phyloP scores from a whole-genome alignment of 2,888 invertebrate species.

The Drosophila mayaguana region DNA sequence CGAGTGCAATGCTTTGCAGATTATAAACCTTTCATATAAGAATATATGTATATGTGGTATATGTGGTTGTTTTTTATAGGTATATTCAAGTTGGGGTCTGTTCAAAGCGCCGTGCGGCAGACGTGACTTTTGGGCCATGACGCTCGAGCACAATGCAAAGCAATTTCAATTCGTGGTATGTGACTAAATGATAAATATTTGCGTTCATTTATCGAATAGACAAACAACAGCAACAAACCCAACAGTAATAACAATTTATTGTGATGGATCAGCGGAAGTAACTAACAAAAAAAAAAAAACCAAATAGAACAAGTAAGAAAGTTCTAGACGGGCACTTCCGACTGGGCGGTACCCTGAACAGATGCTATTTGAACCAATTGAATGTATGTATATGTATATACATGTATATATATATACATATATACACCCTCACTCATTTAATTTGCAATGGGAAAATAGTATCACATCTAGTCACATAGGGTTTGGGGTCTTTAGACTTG shows the following conservation, averaged over 20 bases:
- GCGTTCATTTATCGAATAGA: constrained; percentile 52
- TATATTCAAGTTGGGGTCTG: constrained; percentile 5
- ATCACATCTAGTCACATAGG: too few relatives aligned
- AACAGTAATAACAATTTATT: constrained; percentile 17
- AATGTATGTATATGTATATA: not conserved
- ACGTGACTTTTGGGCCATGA: constrained; percentile 63
- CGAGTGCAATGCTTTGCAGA: constrained; percentile 15
- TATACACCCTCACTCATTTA: not conserved
- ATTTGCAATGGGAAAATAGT: not conserved
- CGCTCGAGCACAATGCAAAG: constrained; percentile 13
- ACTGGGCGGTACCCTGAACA: not conserved
- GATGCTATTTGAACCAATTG: not conserved
- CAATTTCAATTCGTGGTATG: constrained; percentile 52
- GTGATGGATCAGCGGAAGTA: constrained; percentile 11
- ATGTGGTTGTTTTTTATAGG: not conserved
- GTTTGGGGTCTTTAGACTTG: not conserved
- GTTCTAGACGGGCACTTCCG: not conserved
- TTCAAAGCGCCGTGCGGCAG: constrained; percentile 28
- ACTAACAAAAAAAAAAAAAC: not conserved
- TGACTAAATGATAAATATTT: constrained; percentile 69
- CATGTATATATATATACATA: not conserved
- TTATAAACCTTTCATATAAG: constrained; percentile 4
- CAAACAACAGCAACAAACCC: constrained; percentile 6
- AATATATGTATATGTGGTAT: not conserved
- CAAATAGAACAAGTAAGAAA: not conserved